Evolutionary conservation across 2,797 vertebrate genomes (phyloP), one percentile per base, ranked within the genome.

Genomic region (Psittacula derbiana): DNA sequence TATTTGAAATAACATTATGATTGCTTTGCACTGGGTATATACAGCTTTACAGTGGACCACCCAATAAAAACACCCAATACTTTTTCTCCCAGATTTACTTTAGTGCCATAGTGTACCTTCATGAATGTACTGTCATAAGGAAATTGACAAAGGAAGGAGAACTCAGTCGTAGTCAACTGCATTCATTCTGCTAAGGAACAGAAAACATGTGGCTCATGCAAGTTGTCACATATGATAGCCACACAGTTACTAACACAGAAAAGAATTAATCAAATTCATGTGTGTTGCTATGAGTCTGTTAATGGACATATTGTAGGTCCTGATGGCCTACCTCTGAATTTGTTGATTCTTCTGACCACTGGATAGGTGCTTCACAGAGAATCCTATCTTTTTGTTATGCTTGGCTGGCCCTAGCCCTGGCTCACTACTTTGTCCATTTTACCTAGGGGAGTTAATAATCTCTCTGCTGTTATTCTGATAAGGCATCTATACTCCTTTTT

Each of bases 401-500:
- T 40, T 78, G 36, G 2, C n/a, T 83, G 44, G 16, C 7, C 53
- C 27, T 49, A 43, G 16, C 8, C 16, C 40, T 38, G 47, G 8
- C 15, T 91, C 36, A 50, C 75, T 88, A 24, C 10, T 83, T 74
- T 18, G 2, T 18, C 6, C 36, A 62, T 9, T 69, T 25, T 19
- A 82, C 8, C 5, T 41, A 11, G 2, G 4, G 8, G 31, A 79
- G 11, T 36, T 91, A 49, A 49, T 66, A 66, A 25, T 82, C 38
- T 79, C 33, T 73, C 43, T 73, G 20, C 28, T 92, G 28, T 46
- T 91, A 44, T n/a, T 87, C 79, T 91, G 30, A 62, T 58, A 86
- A 72, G 27, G 13, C 33, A 36, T 36, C 44, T 72, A 24, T 5
- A 72, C 8, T 73, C 11, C 27, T 30, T 55, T 55, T 55, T 57